These are phyloP conservation scores for Panthera uncia DNA, from an alignment of 2,113 vertebrate species.

Conservation along the genomic window DNA sequence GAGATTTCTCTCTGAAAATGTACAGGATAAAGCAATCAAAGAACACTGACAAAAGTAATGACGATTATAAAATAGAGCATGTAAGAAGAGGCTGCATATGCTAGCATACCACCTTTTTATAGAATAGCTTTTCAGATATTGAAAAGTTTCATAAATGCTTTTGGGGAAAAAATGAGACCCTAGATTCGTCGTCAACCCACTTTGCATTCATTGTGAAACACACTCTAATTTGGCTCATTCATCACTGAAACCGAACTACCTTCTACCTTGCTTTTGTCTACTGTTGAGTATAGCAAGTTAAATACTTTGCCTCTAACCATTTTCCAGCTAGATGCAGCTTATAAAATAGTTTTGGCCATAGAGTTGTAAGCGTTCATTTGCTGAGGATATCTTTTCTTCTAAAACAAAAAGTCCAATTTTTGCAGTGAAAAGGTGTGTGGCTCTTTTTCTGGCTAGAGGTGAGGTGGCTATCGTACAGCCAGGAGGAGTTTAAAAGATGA, in stretches of 20 bases:
- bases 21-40: neutral
- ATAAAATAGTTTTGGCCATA: neutral
- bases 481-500: neutral
- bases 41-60: neutral
- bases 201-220: neutral
- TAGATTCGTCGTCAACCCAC: neutral
- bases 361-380: neutral
- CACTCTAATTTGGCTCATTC: neutral
- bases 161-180: neutral
- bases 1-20: neutral
- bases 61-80: neutral
- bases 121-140: neutral
- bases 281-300: neutral
- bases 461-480: neutral
- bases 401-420: neutral
- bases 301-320: neutral
- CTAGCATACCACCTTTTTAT: neutral
- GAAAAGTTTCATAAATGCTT: neutral
- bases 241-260: neutral
- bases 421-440: neutral
- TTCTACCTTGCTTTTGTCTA: neutral
- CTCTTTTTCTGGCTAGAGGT: neutral
- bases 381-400: neutral
- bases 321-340: neutral
- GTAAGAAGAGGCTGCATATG: neutral